phyloP scores from a whole-genome alignment of 2,113 vertebrate genomes.

The Pogona vitticeps region DNA sequence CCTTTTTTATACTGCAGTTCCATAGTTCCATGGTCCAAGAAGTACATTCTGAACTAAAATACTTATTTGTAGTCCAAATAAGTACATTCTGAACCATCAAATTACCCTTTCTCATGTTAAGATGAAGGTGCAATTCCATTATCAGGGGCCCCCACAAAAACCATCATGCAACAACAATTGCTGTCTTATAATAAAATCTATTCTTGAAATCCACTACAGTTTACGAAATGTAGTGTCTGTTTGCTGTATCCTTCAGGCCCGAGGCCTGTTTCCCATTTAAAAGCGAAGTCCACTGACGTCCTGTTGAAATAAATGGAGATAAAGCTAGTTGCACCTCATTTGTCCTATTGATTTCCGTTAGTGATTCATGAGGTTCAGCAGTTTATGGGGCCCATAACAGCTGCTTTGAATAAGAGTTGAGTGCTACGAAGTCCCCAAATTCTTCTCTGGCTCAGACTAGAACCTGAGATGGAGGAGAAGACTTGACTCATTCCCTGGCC shows the following conservation, averaged over 20 bases:
- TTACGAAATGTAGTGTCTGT: not conserved
- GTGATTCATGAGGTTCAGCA: not conserved
- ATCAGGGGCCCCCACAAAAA: not conserved
- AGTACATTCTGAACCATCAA: too few species aligned
- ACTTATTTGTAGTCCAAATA: too few species aligned
- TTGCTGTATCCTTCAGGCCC: not conserved
- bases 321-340: not conserved
- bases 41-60: too few species aligned
- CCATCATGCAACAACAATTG: not conserved
- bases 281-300: not conserved
- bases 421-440: not conserved
- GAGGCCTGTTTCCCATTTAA: not conserved
- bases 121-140: not conserved
- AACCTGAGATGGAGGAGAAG: not conserved
- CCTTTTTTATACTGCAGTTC: too few species aligned
- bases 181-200: not conserved
- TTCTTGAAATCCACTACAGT: not conserved
- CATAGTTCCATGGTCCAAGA: too few species aligned
- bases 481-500: not conserved
- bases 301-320: not conserved
- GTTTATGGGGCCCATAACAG: not conserved
- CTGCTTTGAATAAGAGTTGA: not conserved
- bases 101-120: not conserved
- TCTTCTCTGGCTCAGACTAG: not conserved
- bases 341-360: not conserved